Base-by-base conservation (phyloP, 64 coral and sea anemone genomes). In the Dendrophyllia cribrosa region DNA sequence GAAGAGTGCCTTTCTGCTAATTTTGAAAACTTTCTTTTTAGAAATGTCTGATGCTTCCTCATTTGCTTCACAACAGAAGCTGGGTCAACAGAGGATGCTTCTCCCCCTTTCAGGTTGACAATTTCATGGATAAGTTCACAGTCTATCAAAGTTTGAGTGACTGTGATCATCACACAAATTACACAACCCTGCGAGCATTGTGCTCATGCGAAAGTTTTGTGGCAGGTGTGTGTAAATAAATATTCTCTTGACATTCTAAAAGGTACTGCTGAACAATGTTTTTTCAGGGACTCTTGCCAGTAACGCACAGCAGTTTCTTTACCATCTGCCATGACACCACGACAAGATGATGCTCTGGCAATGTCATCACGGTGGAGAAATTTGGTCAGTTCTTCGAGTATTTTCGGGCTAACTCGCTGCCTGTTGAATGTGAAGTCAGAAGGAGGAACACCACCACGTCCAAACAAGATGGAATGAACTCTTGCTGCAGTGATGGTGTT, bases 201-300 rank as follows among this genome's bases (percentile, higher is more conserved):
- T 52, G 63, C 79, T 90, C 43, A 45, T 80, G 7, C 88, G 2
- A 56, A 90, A 86, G 34, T 92, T 92, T 58, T 64, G 21, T 19
- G 90, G 90, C 66, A 92, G 52, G 63, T 92, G 90, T 26, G 64
- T 86, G 48, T 86, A 92, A 21, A 92, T 92, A n/a, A 85, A 92
- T 17, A 67, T 86, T 11, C 90, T 20, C 23, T 86, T 92, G 3
- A 86, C 90, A 5, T n/a, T n/a, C n/a, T n/a, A n/a, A n/a, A n/a
- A n/a, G 77, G 55, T 79, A 79, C 10, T 79, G 77, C 12, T 59
- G n/a, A 15, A 61, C 34, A 10, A 60, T 9, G 3, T 79, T 22
- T 43, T 60, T 79, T 1, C 59, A 43, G 24, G 25, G 9, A 43
- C 66, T n/a, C 20, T 8, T 23, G 66, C 66, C 66, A 69, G 8